Evolutionary conservation across 64 coral and sea anemone genomes (phyloP).

Genomic region (Pocillopora verrucosa): DNA sequence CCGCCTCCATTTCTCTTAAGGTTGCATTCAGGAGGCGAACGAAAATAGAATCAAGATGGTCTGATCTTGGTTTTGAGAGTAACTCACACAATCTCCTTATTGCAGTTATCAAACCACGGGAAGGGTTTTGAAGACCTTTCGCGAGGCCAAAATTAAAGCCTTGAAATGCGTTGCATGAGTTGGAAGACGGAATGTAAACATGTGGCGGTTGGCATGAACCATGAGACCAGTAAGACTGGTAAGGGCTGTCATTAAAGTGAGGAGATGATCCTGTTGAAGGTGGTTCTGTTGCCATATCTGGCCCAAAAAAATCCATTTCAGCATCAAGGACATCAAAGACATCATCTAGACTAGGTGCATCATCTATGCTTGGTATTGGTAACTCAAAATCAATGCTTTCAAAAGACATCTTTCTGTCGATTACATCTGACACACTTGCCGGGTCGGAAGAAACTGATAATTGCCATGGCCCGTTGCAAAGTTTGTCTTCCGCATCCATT

Average conservation of each 20-base stretch:
- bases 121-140: conserved; percentile 6
- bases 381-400: conserved; percentile 2
- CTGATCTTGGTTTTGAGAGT: conserved; percentile 21
- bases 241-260: not conserved
- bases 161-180: conserved; percentile 10
- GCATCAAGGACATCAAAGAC: conserved; percentile 11
- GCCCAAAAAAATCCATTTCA: conserved; percentile 1
- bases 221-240: not conserved
- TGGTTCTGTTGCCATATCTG: not conserved
- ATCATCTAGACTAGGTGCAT: conserved; percentile 4
- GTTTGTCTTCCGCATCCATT: not conserved
- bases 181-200: not conserved
- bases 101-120: conserved; percentile 8
- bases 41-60: conserved; percentile 28
- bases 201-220: not conserved
- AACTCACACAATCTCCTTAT: conserved; percentile 36
- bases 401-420: conserved; percentile 7
- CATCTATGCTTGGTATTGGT: not conserved
- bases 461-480: not conserved
- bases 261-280: too few relatives aligned
- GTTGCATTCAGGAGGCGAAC: conserved; percentile 26
- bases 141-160: conserved; percentile 7
- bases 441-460: not conserved
- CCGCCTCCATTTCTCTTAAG: conserved; percentile 27
- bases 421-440: not conserved